Evolutionary conservation across 1,140 invertebrate species (phyloP).

Genomic region (Atta cephalotes): DNA sequence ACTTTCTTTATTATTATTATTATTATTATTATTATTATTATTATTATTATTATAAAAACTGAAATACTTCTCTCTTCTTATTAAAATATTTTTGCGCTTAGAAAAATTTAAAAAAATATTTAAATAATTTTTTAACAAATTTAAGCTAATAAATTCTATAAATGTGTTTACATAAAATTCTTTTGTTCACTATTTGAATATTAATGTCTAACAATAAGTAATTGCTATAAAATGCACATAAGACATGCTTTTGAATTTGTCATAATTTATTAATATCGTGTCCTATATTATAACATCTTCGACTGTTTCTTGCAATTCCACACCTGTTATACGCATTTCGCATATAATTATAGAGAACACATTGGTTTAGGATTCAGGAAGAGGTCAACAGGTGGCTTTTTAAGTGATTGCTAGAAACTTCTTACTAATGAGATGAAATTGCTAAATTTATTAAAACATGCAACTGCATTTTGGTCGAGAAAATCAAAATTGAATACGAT

Average conservation of each 20-base stretch:
- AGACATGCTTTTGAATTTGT: background rate
- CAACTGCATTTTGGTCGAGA: background rate
- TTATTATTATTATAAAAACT: background rate
- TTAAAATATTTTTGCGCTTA: slow-evolving; percentile 11
- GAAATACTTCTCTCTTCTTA: background rate
- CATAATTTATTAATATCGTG: slow-evolving; percentile 55
- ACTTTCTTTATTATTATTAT: background rate
- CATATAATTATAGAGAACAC: slow-evolving; percentile 64
- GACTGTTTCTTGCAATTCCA: slow-evolving; percentile 36
- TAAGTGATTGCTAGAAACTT: slow-evolving; percentile 35
- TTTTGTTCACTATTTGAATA: background rate
- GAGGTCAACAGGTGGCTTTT: slow-evolving; percentile 70
- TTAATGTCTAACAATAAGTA: background rate
- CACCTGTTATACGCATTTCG: slow-evolving; percentile 58
- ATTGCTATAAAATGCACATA: background rate
- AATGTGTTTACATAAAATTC: background rate
- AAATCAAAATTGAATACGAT: slow-evolving; percentile 9
- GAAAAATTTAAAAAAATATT: background rate
- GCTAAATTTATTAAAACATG: slow-evolving; percentile 49
- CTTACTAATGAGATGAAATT: slow-evolving; percentile 62
- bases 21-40: background rate
- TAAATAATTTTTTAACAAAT: background rate
- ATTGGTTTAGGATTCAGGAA: slow-evolving; percentile 58
- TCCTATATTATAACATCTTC: slow-evolving; percentile 45
- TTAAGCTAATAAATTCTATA: background rate